Conservation (phyloP, 1,140 invertebrate genomes). For the Cydia strobilella region DNA sequence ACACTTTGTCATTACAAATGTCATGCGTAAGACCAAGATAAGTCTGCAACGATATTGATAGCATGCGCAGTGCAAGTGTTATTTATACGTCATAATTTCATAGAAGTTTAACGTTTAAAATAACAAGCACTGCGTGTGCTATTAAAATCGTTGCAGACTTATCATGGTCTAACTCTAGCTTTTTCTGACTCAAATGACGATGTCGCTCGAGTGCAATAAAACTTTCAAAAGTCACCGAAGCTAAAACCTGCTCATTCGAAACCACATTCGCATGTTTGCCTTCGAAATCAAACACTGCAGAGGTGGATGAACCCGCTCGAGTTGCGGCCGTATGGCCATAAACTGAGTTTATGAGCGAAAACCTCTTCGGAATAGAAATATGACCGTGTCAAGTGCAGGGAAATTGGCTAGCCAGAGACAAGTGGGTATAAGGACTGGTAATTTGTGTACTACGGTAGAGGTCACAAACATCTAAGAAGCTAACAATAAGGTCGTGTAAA, state of each 20-base stretch:
- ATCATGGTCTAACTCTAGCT: too few species aligned
- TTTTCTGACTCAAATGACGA: too few species aligned
- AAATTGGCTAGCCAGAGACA: not conserved
- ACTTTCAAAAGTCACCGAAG: not conserved
- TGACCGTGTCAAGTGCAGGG: conserved; percentile 20
- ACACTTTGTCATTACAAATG: too few species aligned
- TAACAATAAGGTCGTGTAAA: too few species aligned
- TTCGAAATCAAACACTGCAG: conserved; percentile 11
- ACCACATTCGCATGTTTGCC: conserved; percentile 22
- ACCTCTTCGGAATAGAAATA: conserved; percentile 26
- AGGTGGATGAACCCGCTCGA: conserved; percentile 1
- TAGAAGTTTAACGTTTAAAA: too few species aligned
- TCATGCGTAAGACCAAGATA: too few species aligned
- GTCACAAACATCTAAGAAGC: too few species aligned
- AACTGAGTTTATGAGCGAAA: conserved; percentile 21
- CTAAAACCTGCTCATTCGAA: not conserved
- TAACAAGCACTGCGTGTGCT: too few species aligned
- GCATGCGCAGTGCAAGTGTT: too few species aligned
- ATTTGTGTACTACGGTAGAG: not conserved
- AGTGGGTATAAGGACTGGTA: not conserved
- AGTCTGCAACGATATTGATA: too few species aligned
- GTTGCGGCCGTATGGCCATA: conserved; percentile 9
- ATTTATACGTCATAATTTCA: too few species aligned
- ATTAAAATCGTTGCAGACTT: too few species aligned
- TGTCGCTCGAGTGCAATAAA: not conserved